Evolutionary conservation across 2,888 invertebrate species (phyloP).

Genomic region (Ptilodon capucinus): DNA sequence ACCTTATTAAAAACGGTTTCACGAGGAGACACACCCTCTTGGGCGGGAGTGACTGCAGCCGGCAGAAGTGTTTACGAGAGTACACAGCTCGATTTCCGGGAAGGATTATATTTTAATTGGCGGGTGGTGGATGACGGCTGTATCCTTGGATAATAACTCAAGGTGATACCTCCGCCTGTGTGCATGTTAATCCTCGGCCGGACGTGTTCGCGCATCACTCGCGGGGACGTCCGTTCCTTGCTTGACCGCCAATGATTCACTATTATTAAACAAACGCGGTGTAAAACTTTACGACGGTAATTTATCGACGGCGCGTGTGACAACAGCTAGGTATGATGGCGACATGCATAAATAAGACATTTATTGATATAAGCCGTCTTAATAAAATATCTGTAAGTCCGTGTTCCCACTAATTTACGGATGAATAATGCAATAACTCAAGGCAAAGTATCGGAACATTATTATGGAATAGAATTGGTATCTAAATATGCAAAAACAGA

Average conservation of each 20-base stretch:
- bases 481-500: no score
- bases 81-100: slow-evolving; percentile 55
- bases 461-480: no score
- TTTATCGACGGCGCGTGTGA: slow-evolving; percentile 29
- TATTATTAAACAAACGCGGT: slow-evolving; percentile 31
- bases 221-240: slow-evolving; percentile 37
- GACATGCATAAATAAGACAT: neutral
- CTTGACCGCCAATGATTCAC: slow-evolving; percentile 30
- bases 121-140: slow-evolving; percentile 41
- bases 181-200: slow-evolving; percentile 29
- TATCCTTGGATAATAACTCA: slow-evolving; percentile 53
- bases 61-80: slow-evolving; percentile 29
- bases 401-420: no score
- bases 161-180: slow-evolving; percentile 39
- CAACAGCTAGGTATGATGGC: slow-evolving; percentile 14
- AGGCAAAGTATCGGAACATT: no score
- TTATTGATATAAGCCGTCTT: neutral
- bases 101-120: slow-evolving; percentile 67
- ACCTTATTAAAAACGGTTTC: slow-evolving; percentile 2
- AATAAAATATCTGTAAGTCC: no score
- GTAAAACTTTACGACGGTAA: slow-evolving; percentile 34
- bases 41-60: slow-evolving; percentile 36
- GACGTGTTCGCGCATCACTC: slow-evolving; percentile 43
- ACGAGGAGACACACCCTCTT: slow-evolving; percentile 21
- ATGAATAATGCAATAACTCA: no score